Evolutionary conservation across 2,797 vertebrate species (phyloP), one percentile per base, ranked within the genome.

Genomic region (Cyprinodon diabolis): DNA sequence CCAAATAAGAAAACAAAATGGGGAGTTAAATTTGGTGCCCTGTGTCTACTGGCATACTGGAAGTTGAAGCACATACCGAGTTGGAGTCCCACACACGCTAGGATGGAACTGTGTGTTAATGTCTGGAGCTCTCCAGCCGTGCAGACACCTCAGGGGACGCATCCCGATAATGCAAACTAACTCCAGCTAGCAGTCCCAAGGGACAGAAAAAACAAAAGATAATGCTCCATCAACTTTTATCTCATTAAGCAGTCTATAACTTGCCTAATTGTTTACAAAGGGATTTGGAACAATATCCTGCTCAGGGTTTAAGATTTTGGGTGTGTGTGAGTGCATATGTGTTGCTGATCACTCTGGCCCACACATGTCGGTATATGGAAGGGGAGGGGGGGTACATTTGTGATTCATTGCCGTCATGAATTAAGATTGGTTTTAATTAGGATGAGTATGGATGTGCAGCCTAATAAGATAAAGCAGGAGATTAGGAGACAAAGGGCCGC

Each of bases 171-270:
- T 83, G 67, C 86, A 87, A 89, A 90, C 83, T 57, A 86, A 90
- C 86, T 90, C 79, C 35, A 47, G 78, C 84, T 81, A 21, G 1
- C 1, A 49, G 77, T 93, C 93, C 90, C 92, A 67, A 43, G 23
- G 89, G 91, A 89, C 86, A 71, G 72, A 30, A 86, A 87, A 91
- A 91, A 93, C 93, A 94, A 93, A 93, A 93, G 91, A 84, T 78
- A 78, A 84, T 87, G 87, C 87, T 92, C 93, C 93, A 91, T 94
- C 92, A 90, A 83, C 87, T 86, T 90, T 93, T 92, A 95, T 95
- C 94, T 93, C 92, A 93, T 94, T 94, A 94, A 94, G 92, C 92
- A 92, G 86, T 90, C 90, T 91, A 92, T 93, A 92, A 93, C 94
- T 93, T 87, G 81, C 86, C 79, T 95, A 94, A 95, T 95, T 94